Evolutionary conservation across 2,113 vertebrate species (phyloP).

Genomic region (Chlorodrepanis virens): DNA sequence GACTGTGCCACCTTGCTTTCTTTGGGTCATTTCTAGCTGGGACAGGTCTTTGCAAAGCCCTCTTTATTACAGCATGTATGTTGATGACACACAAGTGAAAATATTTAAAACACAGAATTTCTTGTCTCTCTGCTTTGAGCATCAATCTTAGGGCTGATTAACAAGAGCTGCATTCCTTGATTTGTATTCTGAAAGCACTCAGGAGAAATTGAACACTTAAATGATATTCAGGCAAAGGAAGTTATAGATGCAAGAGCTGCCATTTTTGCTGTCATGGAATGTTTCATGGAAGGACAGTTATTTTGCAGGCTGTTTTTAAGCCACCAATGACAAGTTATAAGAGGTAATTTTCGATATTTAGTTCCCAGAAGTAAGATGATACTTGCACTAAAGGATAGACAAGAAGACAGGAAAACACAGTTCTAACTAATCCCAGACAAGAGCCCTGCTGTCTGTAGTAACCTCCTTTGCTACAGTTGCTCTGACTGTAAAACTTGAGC

Average conservation of each 20-base stretch:
- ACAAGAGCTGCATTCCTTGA: not conserved
- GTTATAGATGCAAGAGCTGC: not conserved
- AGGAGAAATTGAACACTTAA: not conserved
- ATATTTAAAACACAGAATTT: not conserved
- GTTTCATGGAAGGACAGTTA: not conserved
- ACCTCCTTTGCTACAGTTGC: not conserved
- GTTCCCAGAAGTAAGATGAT: not conserved
- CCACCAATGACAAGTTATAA: not conserved
- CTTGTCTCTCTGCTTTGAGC: not conserved
- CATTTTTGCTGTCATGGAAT: not conserved
- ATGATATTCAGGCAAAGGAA: not conserved
- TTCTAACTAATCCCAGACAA: not conserved
- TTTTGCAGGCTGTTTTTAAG: not conserved
- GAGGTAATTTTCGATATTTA: not conserved
- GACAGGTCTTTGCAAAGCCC: not conserved
- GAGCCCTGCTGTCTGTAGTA: fast-evolving
- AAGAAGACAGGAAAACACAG: not conserved
- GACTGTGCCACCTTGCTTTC: not conserved
- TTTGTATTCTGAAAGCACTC: not conserved
- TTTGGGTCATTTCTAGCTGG: not conserved
- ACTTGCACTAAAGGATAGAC: not conserved
- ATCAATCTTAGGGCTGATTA: not conserved
- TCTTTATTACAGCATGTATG: not conserved
- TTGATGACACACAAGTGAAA: not conserved
- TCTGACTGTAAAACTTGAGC: not conserved